Evolutionary conservation across 1,140 invertebrate genomes (phyloP).

Genomic region (Xylocopa sonorina): DNA sequence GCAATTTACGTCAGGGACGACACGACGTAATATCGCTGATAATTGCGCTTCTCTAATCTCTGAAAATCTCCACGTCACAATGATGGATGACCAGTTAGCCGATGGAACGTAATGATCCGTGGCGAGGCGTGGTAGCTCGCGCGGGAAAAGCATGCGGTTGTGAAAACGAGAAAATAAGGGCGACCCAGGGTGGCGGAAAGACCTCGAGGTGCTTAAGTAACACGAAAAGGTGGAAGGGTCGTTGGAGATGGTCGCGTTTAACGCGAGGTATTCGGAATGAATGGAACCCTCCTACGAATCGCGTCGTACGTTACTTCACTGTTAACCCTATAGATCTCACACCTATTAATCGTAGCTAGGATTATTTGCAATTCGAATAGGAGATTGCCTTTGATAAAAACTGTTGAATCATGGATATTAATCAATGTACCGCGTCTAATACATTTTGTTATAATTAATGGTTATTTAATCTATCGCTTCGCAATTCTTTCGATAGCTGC

Average conservation of each 20-base stretch:
- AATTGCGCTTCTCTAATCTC: conserved; percentile 15
- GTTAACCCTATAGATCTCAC: too few relatives aligned
- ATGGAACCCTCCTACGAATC: neutral
- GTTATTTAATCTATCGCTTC: too few relatives aligned
- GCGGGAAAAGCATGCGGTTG: neutral
- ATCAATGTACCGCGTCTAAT: too few relatives aligned
- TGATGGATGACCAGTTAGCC: conserved; percentile 14
- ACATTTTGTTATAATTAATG: too few relatives aligned
- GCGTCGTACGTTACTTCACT: neutral
- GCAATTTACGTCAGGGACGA: neutral
- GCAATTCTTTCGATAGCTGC: too few relatives aligned
- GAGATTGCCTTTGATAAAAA: too few relatives aligned
- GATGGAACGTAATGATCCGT: conserved; percentile 30
- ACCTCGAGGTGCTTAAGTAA: conserved; percentile 31
- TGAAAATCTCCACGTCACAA: conserved; percentile 7
- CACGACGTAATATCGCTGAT: conserved; percentile 11
- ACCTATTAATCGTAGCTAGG: too few relatives aligned
- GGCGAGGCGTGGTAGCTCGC: neutral
- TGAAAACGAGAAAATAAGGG: conserved; percentile 58
- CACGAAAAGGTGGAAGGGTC: conserved; percentile 15
- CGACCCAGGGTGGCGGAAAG: conserved; percentile 10
- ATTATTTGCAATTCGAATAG: too few relatives aligned
- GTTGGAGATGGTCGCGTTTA: neutral
- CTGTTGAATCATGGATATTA: too few relatives aligned
- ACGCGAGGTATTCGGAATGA: neutral